Conservation (phyloP, 2,797 vertebrate species). For the Acipenser transmontanus region DNA sequence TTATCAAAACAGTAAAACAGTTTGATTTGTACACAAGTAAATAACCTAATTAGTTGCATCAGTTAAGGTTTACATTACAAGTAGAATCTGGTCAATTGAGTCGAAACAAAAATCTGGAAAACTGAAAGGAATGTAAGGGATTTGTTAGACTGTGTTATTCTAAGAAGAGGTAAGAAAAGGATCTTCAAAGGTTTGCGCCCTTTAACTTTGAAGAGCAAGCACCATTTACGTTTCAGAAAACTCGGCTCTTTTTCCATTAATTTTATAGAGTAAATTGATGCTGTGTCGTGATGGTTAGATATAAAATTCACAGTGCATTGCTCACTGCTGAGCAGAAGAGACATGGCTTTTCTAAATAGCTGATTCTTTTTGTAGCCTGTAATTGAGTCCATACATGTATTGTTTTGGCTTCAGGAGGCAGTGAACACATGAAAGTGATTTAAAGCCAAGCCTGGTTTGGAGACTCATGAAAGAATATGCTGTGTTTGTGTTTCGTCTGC, state of each 20-base stretch:
- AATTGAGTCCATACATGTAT: constrained; percentile 7
- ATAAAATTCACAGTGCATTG: not conserved
- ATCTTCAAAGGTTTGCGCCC: no score
- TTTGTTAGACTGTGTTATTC: no score
- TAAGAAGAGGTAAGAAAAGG: no score
- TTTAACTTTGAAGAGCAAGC: no score
- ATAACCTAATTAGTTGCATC: no score
- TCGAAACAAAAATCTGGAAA: no score
- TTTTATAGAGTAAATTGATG: not conserved
- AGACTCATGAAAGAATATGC: constrained; percentile 3
- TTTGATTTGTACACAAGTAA: no score
- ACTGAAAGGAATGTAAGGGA: no score
- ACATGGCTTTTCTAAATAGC: not conserved
- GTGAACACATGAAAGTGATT: constrained; percentile 1
- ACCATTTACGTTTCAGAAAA: no score
- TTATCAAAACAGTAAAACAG: no score
- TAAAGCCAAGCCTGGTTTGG: constrained; percentile 3
- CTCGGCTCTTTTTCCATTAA: not conserved
- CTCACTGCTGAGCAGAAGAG: not conserved
- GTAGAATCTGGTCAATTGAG: no score
- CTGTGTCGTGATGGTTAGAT: not conserved
- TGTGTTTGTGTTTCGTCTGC: not conserved
- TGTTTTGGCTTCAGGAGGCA: not conserved
- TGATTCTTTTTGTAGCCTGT: not conserved
- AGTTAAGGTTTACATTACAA: no score